These are phyloP conservation scores for Casuarius casuarius DNA, from an alignment of 2,113 vertebrate species.

Conservation along the genomic window DNA sequence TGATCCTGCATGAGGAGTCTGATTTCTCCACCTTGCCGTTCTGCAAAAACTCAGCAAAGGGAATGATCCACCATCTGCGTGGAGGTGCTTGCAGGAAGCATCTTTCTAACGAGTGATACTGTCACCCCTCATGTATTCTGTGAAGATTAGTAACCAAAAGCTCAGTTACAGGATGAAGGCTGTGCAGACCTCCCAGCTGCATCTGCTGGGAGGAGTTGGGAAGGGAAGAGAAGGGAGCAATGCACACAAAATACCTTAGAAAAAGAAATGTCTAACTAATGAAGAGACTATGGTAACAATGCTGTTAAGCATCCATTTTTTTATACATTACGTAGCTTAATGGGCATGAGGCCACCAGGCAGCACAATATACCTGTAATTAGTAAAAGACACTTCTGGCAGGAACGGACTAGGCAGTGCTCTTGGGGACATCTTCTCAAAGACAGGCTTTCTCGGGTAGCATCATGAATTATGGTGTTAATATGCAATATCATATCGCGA, in stretches of 20 bases:
- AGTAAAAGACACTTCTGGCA: background rate
- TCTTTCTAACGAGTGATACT: background rate
- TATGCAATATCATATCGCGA: background rate
- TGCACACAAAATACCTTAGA: background rate
- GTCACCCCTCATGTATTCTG: background rate
- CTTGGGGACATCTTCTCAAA: background rate
- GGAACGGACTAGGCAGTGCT: background rate
- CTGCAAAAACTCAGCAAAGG: background rate
- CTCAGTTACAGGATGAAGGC: background rate
- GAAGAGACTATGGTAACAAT: background rate
- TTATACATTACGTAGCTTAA: background rate
- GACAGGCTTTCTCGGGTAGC: background rate
- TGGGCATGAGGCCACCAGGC: background rate
- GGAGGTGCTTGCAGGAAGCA: background rate
- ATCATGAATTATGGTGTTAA: background rate
- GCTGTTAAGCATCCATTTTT: background rate
- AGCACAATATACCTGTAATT: background rate
- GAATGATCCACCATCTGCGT: fast-evolving
- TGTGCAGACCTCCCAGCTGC: background rate
- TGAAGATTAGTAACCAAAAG: background rate
- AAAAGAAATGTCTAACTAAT: background rate
- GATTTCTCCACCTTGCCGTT: fast-evolving
- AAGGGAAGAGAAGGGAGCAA: background rate
- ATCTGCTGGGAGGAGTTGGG: background rate
- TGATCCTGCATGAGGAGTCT: background rate